These are phyloP conservation scores for Thelaira solivaga DNA, from an alignment of 2,888 invertebrate genomes.

Conservation along the genomic window DNA sequence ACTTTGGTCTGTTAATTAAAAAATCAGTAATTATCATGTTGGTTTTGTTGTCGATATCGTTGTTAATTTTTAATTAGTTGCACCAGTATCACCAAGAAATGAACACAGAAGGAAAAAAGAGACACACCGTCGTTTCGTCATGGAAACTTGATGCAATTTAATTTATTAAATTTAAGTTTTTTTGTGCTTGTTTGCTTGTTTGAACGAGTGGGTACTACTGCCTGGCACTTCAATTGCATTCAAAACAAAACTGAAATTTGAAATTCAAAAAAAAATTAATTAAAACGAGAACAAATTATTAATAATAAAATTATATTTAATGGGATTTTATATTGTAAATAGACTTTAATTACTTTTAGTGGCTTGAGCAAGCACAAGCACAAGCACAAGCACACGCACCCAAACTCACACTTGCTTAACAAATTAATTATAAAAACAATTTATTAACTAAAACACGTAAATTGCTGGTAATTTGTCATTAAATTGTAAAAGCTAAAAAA, in stretches of 20 bases:
- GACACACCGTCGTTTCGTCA: background rate
- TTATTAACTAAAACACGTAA: conserved; percentile 52
- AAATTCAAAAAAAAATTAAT: no score
- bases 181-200: background rate
- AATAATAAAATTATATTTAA: conserved; percentile 45
- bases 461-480: conserved; percentile 59
- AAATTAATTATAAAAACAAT: conserved; percentile 42
- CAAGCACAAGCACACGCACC: conserved; percentile 26
- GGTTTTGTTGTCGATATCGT: conserved; percentile 60
- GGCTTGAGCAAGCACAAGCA: conserved; percentile 5
- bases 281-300: conserved; percentile 40
- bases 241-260: no score
- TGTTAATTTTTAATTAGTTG: conserved; percentile 63
- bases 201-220: no score
- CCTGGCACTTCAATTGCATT: background rate
- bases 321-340: conserved; percentile 36
- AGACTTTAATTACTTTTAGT: conserved; percentile 40
- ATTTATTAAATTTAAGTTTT: background rate
- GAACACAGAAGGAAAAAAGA: background rate
- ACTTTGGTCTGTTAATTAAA: conserved; percentile 60
- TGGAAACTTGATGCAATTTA: background rate
- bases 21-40: conserved; percentile 61
- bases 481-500: conserved; percentile 6
- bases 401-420: conserved; percentile 2
- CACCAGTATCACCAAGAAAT: conserved; percentile 40